Evolutionary conservation across 2,113 vertebrate species (phyloP).

Genomic region (Hemiprocne comata): DNA sequence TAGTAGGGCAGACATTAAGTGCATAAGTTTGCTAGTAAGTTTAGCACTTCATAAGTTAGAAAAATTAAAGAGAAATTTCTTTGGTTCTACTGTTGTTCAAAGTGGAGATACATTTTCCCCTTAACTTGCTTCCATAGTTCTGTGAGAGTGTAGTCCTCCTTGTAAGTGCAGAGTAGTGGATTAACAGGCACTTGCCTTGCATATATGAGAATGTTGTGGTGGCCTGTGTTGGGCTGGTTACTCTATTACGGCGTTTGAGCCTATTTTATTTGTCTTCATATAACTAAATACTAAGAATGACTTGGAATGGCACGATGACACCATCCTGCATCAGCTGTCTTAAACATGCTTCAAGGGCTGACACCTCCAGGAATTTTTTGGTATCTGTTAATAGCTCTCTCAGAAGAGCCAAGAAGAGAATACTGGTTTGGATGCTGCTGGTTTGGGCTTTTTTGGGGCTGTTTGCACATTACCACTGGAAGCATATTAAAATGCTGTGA

Average conservation of each 20-base stretch:
- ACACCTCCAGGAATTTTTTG: background rate
- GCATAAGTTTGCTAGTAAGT: background rate
- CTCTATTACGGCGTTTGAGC: background rate
- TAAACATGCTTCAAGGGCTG: background rate
- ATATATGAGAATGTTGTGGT: background rate
- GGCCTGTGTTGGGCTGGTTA: background rate
- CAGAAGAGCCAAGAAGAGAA: background rate
- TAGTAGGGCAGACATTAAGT: background rate
- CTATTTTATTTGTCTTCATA: conserved; percentile 25
- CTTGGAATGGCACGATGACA: background rate
- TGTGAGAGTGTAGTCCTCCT: background rate
- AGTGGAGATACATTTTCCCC: background rate
- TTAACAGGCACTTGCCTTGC: background rate
- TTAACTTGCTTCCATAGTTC: background rate
- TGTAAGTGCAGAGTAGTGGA: background rate
- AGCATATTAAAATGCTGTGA: background rate
- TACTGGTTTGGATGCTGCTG: background rate
- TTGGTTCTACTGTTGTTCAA: background rate
- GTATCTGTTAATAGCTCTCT: background rate
- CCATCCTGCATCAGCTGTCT: conserved; percentile 8
- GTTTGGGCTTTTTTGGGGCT: background rate
- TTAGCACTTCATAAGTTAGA: background rate
- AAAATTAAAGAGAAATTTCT: background rate
- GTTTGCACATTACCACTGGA: background rate
- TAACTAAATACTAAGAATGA: conserved; percentile 25